These are phyloP conservation scores for Peromyscus leucopus DNA, from an alignment of 2,113 vertebrate species.

Conservation along the genomic window DNA sequence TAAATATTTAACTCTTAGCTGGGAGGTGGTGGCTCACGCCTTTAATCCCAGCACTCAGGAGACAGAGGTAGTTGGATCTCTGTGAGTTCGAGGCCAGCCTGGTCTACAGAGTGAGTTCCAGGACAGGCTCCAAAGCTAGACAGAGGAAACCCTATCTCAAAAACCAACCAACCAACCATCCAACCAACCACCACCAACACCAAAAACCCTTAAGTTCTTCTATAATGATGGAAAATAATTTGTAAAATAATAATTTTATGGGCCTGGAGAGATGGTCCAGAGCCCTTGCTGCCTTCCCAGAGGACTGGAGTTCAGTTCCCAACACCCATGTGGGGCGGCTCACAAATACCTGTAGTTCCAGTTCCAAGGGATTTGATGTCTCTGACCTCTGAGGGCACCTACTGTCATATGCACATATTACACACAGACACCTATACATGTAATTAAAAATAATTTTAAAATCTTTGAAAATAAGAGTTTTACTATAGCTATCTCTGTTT, in stretches of 20 bases:
- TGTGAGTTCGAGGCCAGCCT: background rate
- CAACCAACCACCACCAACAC: background rate
- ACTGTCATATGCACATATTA: too few species aligned
- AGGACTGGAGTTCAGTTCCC: background rate
- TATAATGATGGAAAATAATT: background rate
- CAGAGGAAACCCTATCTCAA: background rate
- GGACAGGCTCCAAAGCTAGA: background rate
- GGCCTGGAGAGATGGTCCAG: background rate
- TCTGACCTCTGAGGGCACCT: background rate
- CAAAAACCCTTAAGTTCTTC: background rate
- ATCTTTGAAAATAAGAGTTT: background rate
- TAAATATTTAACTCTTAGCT: background rate
- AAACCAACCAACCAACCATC: background rate
- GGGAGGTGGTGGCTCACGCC: background rate
- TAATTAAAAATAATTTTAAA: slow-evolving; percentile 15
- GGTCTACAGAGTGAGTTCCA: background rate
- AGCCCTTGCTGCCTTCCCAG: background rate
- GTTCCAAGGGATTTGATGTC: too few species aligned
- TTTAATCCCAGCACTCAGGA: background rate
- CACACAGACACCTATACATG: background rate
- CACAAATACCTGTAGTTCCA: background rate
- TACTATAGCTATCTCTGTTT: background rate
- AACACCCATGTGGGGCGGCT: background rate
- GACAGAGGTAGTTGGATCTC: background rate
- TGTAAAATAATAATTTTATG: slow-evolving; percentile 28